Evolutionary conservation across 2,113 vertebrate genomes (phyloP).

Genomic region (Chroicocephalus ridibundus): DNA sequence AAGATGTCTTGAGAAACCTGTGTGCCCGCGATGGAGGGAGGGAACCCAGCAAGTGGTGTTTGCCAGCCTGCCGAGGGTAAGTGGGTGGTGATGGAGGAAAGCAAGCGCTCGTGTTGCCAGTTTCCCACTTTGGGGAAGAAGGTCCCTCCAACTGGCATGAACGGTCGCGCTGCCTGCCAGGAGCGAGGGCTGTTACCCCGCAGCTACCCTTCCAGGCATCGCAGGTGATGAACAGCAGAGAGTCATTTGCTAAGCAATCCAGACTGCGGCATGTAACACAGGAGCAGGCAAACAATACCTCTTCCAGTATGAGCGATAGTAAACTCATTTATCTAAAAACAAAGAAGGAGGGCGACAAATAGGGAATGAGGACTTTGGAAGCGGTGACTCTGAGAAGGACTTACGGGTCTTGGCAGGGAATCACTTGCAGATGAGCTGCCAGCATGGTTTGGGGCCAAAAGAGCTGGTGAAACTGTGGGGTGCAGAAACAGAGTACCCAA

Average conservation of each 20-base stretch:
- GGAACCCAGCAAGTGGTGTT: constrained; percentile 44
- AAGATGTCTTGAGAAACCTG: not conserved
- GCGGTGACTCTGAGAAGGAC: not conserved
- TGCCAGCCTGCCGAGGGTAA: constrained; percentile 14
- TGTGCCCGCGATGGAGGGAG: not conserved
- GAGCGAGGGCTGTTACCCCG: not conserved
- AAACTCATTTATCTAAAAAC: not conserved
- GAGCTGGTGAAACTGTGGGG: not conserved
- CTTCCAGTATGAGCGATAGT: not conserved
- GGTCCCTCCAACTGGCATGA: constrained; percentile 50
- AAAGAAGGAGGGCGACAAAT: not conserved
- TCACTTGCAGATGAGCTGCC: not conserved
- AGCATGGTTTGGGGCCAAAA: not conserved
- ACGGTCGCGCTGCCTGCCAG: not conserved
- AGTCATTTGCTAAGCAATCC: not conserved
- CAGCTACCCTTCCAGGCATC: not conserved
- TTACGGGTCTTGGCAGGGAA: rapidly evolving
- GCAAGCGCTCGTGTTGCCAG: not conserved
- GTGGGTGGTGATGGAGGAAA: constrained; percentile 54
- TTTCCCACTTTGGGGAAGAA: constrained; percentile 12
- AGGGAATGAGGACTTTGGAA: not conserved
- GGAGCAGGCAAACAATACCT: not conserved
- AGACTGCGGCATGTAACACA: not conserved
- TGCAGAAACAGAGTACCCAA: not conserved
- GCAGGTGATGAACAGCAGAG: constrained; percentile 41